phyloP scores from a whole-genome alignment of 2,888 invertebrate genomes.

The Ectemnius lituratus region DNA sequence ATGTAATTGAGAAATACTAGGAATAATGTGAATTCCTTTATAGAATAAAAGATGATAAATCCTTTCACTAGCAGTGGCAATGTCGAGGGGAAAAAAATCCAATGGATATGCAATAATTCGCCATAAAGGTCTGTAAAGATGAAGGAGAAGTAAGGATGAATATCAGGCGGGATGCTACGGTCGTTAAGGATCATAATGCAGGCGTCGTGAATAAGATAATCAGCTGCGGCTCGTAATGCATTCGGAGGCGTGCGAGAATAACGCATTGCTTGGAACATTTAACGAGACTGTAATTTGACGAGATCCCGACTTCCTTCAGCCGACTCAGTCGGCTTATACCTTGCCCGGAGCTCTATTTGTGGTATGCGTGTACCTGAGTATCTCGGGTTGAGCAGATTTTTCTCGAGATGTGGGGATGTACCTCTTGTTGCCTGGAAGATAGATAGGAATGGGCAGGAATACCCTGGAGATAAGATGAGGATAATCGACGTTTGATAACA shows the following conservation, averaged over 20 bases:
- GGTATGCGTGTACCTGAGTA: neutral
- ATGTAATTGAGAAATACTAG: too few relatives aligned
- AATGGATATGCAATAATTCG: slow-evolving; percentile 65
- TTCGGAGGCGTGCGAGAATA: slow-evolving; percentile 72
- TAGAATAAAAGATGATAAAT: too few relatives aligned
- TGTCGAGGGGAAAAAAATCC: slow-evolving; percentile 56
- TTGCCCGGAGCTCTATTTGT: neutral
- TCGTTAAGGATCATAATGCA: slow-evolving; percentile 64
- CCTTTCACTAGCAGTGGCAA: too few relatives aligned
- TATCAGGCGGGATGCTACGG: slow-evolving; percentile 45
- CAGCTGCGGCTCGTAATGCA: slow-evolving; percentile 68
- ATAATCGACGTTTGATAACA: slow-evolving; percentile 9
- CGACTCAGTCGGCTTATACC: neutral
- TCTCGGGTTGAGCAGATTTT: neutral
- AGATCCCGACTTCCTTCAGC: slow-evolving; percentile 12
- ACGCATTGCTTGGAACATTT: slow-evolving; percentile 72
- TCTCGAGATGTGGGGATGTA: neutral
- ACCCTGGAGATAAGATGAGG: neutral
- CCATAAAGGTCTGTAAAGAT: slow-evolving; percentile 52
- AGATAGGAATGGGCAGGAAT: neutral
- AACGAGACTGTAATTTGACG: slow-evolving; percentile 72
- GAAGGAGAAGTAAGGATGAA: too few relatives aligned
- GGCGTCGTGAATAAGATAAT: slow-evolving; percentile 67
- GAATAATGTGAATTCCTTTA: too few relatives aligned
- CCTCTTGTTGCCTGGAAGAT: neutral